Base-by-base conservation (phyloP, 1,140 invertebrate species). In the Drosophila elegans region DNA sequence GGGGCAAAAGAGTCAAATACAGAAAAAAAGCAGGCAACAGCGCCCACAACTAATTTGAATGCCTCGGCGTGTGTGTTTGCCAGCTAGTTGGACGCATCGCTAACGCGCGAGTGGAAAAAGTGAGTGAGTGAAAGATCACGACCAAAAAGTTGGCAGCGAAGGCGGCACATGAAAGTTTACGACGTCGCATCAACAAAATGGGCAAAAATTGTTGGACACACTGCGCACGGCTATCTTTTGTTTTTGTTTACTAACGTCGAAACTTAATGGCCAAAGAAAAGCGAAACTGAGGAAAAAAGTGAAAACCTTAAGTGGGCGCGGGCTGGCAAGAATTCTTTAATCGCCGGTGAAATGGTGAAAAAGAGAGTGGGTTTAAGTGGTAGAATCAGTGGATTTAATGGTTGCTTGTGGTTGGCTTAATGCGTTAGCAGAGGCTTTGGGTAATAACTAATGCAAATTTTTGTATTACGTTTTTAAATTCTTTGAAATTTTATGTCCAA, bases 21-120 rank as follows among this genome's bases (percentile, higher is more conserved):
- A 69, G 16, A 54, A 80, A 32, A 52, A 68, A 61, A 60, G 25
- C n/a, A 32, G 44, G 27, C 36, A 29, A 45, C 62, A 67, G 75
- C 84, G 79, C 80, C 77, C 80, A 80, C 80, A 89, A 77, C 83
- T 89, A 88, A 88, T 88, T 88, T 88, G 71, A 83, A 89, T 88
- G 72, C 79, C 75, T 44, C 53, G 45, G 56, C 83, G 67, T 72
- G 82, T 76, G 81, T 75, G 49, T 55, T 73, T 59, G 72, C 56
- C 63, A 71, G 80, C 71, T 60, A 67, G 56, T 53, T 61, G 66
- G 68, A 53, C 49, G 60, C 63, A 39, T 66, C 64, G 56, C 55
- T 55, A 61, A 27, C 39, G 25, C 4, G 34, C 11, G 48, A 53
- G 72, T 59, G 53, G 54, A 51, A 60, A n/a, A 36, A 34, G 48